These are phyloP conservation scores for Acleris cristana DNA, from an alignment of 2,888 invertebrate genomes.

Conservation along the genomic window DNA sequence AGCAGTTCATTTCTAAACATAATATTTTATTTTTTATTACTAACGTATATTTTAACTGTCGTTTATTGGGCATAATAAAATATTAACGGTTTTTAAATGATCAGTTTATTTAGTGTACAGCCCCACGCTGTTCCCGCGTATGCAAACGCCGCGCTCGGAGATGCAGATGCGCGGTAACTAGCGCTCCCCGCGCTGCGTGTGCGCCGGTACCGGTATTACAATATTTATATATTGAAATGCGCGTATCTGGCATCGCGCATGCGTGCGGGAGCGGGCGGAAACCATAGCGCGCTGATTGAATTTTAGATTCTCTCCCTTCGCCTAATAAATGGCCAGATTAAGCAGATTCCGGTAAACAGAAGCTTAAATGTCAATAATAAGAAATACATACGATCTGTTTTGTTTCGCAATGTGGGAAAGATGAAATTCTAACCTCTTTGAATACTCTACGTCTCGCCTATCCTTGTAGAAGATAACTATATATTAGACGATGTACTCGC, in stretches of 20 bases:
- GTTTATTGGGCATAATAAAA: too few relatives aligned
- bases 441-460: too few relatives aligned
- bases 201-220: slow-evolving; percentile 26
- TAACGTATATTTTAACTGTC: too few relatives aligned
- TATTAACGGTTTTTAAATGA: too few relatives aligned
- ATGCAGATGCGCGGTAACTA: slow-evolving; percentile 34
- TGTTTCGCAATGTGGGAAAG: too few relatives aligned
- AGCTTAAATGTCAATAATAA: too few relatives aligned
- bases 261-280: slow-evolving; percentile 35
- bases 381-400: too few relatives aligned
- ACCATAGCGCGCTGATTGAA: slow-evolving; percentile 37
- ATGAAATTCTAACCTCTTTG: too few relatives aligned
- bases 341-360: not conserved
- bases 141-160: slow-evolving; percentile 13
- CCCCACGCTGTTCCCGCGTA: not conserved
- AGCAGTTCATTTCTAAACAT: too few relatives aligned
- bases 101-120: not conserved
- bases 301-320: slow-evolving; percentile 30
- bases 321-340: slow-evolving; percentile 26
- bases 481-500: too few relatives aligned
- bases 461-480: too few relatives aligned
- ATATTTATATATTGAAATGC: slow-evolving; percentile 38
- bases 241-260: slow-evolving; percentile 35
- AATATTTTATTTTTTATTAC: too few relatives aligned
- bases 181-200: slow-evolving; percentile 33